Base-by-base conservation (phyloP, 2,888 invertebrate species). In the Aelia acuminata region DNA sequence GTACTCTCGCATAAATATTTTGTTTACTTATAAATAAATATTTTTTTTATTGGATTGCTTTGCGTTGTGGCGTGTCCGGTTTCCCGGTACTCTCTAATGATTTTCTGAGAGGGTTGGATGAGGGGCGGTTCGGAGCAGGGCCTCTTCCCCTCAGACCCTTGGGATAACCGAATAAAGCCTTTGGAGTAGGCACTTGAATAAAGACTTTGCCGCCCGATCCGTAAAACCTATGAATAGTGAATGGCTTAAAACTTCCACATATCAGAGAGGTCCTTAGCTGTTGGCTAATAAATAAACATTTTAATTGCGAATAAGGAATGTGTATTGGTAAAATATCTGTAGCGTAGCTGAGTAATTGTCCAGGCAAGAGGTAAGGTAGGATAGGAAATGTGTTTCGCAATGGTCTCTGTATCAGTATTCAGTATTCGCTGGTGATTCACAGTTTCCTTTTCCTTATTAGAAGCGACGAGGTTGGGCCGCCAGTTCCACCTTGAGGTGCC, bases 401-500 rank as follows among this genome's bases (percentile, higher is more conserved):
- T 80, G 39, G 43, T 22, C 80, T 22, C n/a, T n/a, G 80, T 80
- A 80, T 80, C 80, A 80, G 80, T 80, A 80, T 80, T 80, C 80
- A 80, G 80, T 80, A 80, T 80, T 80, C 80, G 43, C 43, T 80
- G 80, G 11, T 80, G 80, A 80, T 80, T 80, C 80, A 80, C 80
- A 43, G 80, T 43, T 80, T 80, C 80, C 80, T 80, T 80, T 80
- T 80, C 80, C 80, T 80, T 80, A 80, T 80, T 80, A 80, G 80
- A 43, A 22, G 13, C n/a, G 7, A 4, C 80, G 80, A 80, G 80
- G 80, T 47, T 80, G 80, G n/a, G 80, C 13, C 43, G 43, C 43
- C 43, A 80, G 80, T 43, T 47, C n/a, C 80, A 80, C 80, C 80
- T 80, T 80, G 80, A 80, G 80, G 22, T 80, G 80, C 80, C 80